A percentile compares a stretch with the other conserved stretches of the same genome.
phyloP scores from a whole-genome alignment of 2,797 vertebrate species.

The Todus mexicanus region DNA sequence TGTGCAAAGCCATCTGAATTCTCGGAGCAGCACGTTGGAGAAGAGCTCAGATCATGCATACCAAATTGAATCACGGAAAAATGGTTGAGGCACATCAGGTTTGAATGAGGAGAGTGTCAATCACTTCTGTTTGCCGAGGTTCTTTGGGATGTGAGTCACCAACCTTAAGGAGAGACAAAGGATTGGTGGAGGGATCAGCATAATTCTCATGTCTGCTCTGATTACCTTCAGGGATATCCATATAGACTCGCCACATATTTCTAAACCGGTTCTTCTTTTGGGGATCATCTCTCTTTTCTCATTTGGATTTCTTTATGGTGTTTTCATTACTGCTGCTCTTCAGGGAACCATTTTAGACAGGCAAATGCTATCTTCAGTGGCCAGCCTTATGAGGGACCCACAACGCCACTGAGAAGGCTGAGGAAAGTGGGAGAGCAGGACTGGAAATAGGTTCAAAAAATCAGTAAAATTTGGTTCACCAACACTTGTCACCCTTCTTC shows the following conservation, averaged over 20 bases:
- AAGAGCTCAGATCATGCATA: constrained; percentile 26
- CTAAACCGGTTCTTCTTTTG: background rate
- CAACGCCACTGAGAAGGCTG: background rate
- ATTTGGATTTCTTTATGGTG: background rate
- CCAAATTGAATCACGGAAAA: constrained; percentile 6
- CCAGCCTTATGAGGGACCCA: background rate
- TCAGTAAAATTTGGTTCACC: background rate
- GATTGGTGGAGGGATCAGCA: background rate
- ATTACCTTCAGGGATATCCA: background rate
- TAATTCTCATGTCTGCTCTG: constrained; percentile 2
- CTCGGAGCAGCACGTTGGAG: background rate
- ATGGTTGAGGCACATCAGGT: background rate
- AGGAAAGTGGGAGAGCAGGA: background rate
- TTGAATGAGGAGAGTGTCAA: constrained; percentile 2
- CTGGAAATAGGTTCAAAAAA: background rate
- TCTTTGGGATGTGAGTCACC: background rate
- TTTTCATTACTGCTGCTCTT: background rate
- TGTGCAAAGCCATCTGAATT: constrained; percentile 34
- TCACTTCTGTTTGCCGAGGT: constrained; percentile 21
- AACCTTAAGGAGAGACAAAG: constrained; percentile 10
- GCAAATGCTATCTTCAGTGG: background rate
- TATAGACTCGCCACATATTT: background rate
- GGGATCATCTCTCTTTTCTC: background rate
- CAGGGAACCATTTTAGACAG: background rate
- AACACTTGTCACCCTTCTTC: background rate